A percentile compares a stretch with the other conserved stretches of the same genome.
Conservation (phyloP, 1,140 invertebrate genomes). For the Uloborus diversus region DNA sequence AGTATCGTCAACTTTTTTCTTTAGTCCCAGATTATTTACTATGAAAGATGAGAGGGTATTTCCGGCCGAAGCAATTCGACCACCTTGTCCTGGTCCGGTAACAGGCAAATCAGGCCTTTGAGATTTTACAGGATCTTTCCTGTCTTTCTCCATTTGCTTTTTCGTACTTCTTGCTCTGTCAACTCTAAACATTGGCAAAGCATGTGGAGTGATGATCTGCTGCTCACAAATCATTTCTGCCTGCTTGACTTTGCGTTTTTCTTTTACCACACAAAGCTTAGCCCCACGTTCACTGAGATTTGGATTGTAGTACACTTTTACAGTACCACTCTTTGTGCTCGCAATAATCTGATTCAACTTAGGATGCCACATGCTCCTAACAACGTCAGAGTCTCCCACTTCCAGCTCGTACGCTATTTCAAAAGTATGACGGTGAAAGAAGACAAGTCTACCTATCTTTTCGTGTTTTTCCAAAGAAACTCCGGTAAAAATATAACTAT, state of each 20-base stretch:
- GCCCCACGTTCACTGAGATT: slow-evolving; percentile 87
- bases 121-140: slow-evolving; percentile 92
- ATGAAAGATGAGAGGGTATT: slow-evolving; percentile 97
- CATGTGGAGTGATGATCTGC: slow-evolving; percentile 97
- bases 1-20: slow-evolving; percentile 89
- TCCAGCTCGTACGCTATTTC: slow-evolving; percentile 74
- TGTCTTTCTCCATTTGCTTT: slow-evolving; percentile 91
- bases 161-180: slow-evolving; percentile 88
- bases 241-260: slow-evolving; percentile 69
- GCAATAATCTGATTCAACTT: slow-evolving; percentile 96
- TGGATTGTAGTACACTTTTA: slow-evolving; percentile 91
- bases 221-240: slow-evolving; percentile 85
- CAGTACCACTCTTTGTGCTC: slow-evolving; percentile 88
- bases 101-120: slow-evolving; percentile 94
- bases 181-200: slow-evolving; percentile 93
- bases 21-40: slow-evolving; percentile 91
- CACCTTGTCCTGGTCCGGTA: slow-evolving; percentile 84
- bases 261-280: slow-evolving; percentile 87
- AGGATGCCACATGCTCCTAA: slow-evolving; percentile 94
- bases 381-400: slow-evolving; percentile 79
- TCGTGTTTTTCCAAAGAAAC: slow-evolving; percentile 80
- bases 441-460: slow-evolving; percentile 78
- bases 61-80: slow-evolving; percentile 93
- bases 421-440: slow-evolving; percentile 84
- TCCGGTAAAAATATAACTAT: slow-evolving; percentile 87